Percentiles rank a stretch among this genome's conserved stretches.
Conservation (phyloP, 2,888 invertebrate genomes). For the Bombylius discolor region DNA sequence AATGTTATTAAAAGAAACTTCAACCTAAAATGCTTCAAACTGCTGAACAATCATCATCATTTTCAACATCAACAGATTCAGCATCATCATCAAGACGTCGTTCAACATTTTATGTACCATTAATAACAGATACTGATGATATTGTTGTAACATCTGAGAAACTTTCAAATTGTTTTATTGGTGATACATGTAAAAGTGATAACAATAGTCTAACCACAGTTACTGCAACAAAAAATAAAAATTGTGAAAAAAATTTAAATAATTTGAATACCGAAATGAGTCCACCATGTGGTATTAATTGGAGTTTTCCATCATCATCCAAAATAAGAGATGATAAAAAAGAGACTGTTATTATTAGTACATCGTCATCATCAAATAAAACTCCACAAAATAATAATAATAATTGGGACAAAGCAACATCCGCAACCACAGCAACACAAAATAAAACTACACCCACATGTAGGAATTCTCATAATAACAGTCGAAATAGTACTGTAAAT, state of each 20-base stretch:
- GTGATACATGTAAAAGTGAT: background rate
- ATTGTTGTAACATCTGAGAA: constrained; percentile 6
- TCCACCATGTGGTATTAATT: constrained; percentile 33
- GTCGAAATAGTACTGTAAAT: background rate
- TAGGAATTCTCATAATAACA: background rate
- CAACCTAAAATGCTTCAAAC: constrained; percentile 23
- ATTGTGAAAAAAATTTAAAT: background rate
- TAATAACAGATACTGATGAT: constrained; percentile 34
- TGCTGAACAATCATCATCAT: constrained; percentile 14
- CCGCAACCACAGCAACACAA: background rate
- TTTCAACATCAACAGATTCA: constrained; percentile 7
- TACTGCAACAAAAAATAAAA: background rate
- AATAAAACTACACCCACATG: background rate
- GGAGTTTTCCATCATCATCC: constrained; percentile 20
- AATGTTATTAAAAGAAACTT: too few species aligned
- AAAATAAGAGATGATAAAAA: background rate
- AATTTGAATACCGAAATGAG: constrained; percentile 3
- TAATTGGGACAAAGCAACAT: background rate
- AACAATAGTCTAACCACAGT: background rate
- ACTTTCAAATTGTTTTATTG: constrained; percentile 1
- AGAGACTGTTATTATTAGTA: background rate
- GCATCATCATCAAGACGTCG: constrained; percentile 42
- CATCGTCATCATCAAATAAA: background rate
- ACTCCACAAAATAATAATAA: background rate
- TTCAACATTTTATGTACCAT: constrained; percentile 63